phyloP scores from a whole-genome alignment of 2,888 invertebrate genomes.

The Lathronympha strigana region DNA sequence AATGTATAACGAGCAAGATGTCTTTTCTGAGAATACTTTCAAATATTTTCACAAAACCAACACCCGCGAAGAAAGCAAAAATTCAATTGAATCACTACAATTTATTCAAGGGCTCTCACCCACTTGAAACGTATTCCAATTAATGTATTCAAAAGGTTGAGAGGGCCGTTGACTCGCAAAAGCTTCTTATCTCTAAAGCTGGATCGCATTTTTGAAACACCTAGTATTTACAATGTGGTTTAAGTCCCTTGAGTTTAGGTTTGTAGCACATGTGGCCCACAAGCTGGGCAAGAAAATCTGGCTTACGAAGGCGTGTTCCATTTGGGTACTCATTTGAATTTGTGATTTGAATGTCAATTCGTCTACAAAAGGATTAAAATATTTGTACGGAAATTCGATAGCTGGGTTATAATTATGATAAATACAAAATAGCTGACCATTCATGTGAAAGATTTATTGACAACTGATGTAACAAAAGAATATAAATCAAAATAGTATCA shows the following conservation, averaged over 20 bases:
- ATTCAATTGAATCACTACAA: slow-evolving; percentile 39
- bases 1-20: not conserved
- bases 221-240: slow-evolving; percentile 33
- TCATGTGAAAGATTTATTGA: too few relatives aligned
- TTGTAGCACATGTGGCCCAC: not conserved
- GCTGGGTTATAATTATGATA: too few relatives aligned
- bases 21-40: not conserved
- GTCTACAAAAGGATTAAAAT: too few relatives aligned
- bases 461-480: too few relatives aligned
- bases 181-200: slow-evolving; percentile 38
- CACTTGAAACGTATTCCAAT: slow-evolving; percentile 42
- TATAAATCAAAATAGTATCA: too few relatives aligned
- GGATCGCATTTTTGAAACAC: slow-evolving; percentile 29
- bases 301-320: too few relatives aligned
- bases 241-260: slow-evolving; percentile 1
- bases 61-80: slow-evolving; percentile 22
- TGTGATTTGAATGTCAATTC: too few relatives aligned
- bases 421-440: too few relatives aligned
- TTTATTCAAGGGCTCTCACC: slow-evolving; percentile 39
- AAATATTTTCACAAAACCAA: slow-evolving; percentile 11
- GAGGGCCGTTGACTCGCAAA: slow-evolving; percentile 40
- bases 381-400: too few relatives aligned
- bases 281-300: too few relatives aligned
- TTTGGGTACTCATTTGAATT: too few relatives aligned
- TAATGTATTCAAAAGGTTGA: slow-evolving; percentile 43